phyloP scores from a whole-genome alignment of 2,888 invertebrate species.

The Ceraclea dissimilis region DNA sequence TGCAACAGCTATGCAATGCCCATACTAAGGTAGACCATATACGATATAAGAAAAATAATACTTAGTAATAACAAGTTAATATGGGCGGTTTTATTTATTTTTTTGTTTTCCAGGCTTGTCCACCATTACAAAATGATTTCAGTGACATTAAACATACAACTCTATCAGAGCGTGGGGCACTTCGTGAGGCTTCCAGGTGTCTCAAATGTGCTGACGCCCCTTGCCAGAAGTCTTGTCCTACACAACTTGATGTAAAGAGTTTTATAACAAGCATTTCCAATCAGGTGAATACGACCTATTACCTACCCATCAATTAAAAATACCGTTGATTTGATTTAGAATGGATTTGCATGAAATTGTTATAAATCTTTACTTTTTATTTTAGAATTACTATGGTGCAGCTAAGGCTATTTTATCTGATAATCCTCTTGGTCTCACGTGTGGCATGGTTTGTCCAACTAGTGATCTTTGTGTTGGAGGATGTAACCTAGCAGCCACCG shows the following conservation, averaged over 20 bases:
- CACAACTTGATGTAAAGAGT: constrained; percentile 92
- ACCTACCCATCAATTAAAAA: no score
- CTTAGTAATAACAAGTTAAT: no score
- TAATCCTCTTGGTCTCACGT: constrained; percentile 91
- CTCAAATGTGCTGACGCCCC: constrained; percentile 94
- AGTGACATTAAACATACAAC: constrained; percentile 97
- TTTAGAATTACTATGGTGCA: constrained; percentile 94
- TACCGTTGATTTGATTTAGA: not conserved
- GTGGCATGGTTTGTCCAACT: constrained; percentile 98
- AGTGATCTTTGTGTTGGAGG: constrained; percentile 98
- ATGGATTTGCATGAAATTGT: not conserved
- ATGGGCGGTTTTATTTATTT: no score
- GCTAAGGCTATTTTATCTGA: constrained; percentile 94
- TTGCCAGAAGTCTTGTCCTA: constrained; percentile 98
- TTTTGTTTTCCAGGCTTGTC: constrained; percentile 56
- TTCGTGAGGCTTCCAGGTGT: constrained; percentile 82
- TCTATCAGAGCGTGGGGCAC: constrained; percentile 87
- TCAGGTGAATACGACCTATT: constrained; percentile 54
- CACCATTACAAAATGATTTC: constrained; percentile 77
- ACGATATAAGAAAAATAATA: no score
- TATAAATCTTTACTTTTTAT: not conserved
- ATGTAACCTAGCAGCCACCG: constrained; percentile 91
- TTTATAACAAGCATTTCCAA: constrained; percentile 96
- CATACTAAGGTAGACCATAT: no score
- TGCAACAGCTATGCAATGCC: no score